Evolutionary conservation across 1,140 invertebrate species (phyloP).

Genomic region (Drosophila dunni): DNA sequence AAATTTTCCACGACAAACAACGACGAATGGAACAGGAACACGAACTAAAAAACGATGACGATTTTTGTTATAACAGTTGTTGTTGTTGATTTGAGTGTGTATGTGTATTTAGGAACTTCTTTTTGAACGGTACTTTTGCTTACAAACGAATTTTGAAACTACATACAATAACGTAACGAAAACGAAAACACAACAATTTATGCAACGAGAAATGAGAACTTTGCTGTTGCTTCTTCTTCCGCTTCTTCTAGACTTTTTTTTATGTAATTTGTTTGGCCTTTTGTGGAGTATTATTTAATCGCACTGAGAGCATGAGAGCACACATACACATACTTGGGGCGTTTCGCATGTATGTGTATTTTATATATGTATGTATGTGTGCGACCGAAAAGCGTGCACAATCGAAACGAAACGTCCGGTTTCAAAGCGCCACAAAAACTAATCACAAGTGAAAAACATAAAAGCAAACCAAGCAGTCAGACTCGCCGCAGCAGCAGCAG

Average conservation of each 20-base stretch:
- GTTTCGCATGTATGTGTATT: constrained; percentile 34
- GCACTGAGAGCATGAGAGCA: constrained; percentile 47
- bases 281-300: constrained; percentile 82
- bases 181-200: constrained; percentile 58
- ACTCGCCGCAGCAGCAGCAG: constrained; percentile 20
- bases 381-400: constrained; percentile 48
- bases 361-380: constrained; percentile 37
- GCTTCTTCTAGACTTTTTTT: constrained; percentile 48
- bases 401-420: constrained; percentile 67
- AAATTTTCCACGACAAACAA: constrained; percentile 53
- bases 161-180: constrained; percentile 65
- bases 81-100: constrained; percentile 31
- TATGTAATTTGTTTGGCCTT: constrained; percentile 73
- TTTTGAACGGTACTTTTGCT: constrained; percentile 26
- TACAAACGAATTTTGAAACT: constrained; percentile 23
- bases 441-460: constrained; percentile 66
- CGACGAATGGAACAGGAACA: constrained; percentile 48
- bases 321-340: constrained; percentile 41
- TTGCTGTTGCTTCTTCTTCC: constrained; percentile 35
- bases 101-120: constrained; percentile 64
- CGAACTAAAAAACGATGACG: constrained; percentile 35
- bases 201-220: constrained; percentile 44
- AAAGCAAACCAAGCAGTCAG: constrained; percentile 39
- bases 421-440: constrained; percentile 75
- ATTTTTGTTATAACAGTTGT: constrained; percentile 35